phyloP scores from a whole-genome alignment of 2,888 invertebrate genomes.

The Cacoxenus indagator region DNA sequence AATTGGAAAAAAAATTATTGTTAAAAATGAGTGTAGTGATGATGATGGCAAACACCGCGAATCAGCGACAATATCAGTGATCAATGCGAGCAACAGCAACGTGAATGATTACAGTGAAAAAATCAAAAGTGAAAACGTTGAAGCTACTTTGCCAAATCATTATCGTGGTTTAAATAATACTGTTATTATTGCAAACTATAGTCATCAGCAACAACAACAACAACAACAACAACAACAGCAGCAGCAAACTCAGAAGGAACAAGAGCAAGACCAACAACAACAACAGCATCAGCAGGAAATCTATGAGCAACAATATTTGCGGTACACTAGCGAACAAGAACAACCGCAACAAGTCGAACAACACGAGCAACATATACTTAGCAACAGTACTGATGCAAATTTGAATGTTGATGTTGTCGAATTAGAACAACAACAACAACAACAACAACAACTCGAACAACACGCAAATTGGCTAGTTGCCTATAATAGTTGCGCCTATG shows the following conservation, averaged over 20 bases:
- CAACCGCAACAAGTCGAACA: conserved; percentile 23
- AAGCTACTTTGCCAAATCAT: conserved; percentile 53
- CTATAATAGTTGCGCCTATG: conserved; percentile 53
- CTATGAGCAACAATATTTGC: conserved; percentile 33
- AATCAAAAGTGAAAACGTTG: conserved; percentile 52
- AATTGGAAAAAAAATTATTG: conserved; percentile 48
- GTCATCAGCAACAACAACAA: conserved; percentile 50
- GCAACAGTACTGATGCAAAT: conserved; percentile 49
- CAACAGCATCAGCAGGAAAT: conserved; percentile 27
- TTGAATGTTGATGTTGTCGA: conserved; percentile 47
- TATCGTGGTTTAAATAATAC: conserved; percentile 69
- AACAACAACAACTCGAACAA: conserved; percentile 34
- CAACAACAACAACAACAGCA: conserved; percentile 48
- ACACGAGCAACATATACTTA: conserved; percentile 43
- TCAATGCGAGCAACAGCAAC: conserved; percentile 48
- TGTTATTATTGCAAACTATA: conserved; percentile 65
- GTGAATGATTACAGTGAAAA: conserved; percentile 20
- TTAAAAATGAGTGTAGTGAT: conserved; percentile 49
- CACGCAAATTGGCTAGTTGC: conserved; percentile 34
- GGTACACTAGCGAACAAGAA: conserved; percentile 28
- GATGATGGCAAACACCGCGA: conserved; percentile 11
- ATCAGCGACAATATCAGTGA: conserved; percentile 45
- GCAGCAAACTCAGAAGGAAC: conserved; percentile 30
- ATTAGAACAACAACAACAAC: conserved; percentile 30
- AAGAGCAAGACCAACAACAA: conserved; percentile 28